A percentile compares a stretch with the other conserved stretches of the same genome.
These are phyloP conservation scores for Drosophila acutilabella DNA, from an alignment of 2,888 invertebrate species.

Conservation along the genomic window DNA sequence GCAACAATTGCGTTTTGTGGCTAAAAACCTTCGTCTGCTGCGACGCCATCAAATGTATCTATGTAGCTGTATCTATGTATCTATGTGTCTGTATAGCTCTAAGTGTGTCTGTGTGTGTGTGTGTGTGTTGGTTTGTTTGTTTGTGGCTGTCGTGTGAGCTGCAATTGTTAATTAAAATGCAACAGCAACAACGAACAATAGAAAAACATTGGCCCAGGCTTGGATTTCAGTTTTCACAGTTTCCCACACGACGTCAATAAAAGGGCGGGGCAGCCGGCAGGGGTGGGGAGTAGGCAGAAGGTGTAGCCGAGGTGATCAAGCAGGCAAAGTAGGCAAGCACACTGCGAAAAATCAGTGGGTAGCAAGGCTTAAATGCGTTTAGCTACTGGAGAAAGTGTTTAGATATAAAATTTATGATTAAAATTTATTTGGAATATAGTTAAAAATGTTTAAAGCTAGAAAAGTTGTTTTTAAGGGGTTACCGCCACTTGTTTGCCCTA, in stretches of 20 bases:
- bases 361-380: background rate
- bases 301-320: background rate
- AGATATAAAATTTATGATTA: background rate
- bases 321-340: slow-evolving; percentile 25
- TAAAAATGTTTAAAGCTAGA: too few relatives aligned
- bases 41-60: slow-evolving; percentile 15
- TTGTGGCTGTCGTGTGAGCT: slow-evolving; percentile 48
- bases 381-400: too few relatives aligned
- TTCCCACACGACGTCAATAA: slow-evolving; percentile 63
- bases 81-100: slow-evolving; percentile 5
- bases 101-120: slow-evolving; percentile 18
- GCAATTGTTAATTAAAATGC: slow-evolving; percentile 69
- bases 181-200: slow-evolving; percentile 52
- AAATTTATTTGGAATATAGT: too few relatives aligned
- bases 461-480: too few relatives aligned
- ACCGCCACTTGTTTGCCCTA: too few relatives aligned
- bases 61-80: slow-evolving; percentile 1
- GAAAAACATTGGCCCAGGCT: slow-evolving; percentile 60
- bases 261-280: slow-evolving; percentile 21
- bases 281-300: background rate
- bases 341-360: slow-evolving; percentile 7
- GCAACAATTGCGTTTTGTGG: slow-evolving; percentile 43
- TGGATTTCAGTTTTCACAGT: slow-evolving; percentile 53
- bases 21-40: slow-evolving; percentile 18
- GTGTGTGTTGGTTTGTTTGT: slow-evolving; percentile 20